These are phyloP conservation scores for Psix sp. DNA, from an alignment of 1,140 invertebrate genomes.

Conservation along the genomic window DNA sequence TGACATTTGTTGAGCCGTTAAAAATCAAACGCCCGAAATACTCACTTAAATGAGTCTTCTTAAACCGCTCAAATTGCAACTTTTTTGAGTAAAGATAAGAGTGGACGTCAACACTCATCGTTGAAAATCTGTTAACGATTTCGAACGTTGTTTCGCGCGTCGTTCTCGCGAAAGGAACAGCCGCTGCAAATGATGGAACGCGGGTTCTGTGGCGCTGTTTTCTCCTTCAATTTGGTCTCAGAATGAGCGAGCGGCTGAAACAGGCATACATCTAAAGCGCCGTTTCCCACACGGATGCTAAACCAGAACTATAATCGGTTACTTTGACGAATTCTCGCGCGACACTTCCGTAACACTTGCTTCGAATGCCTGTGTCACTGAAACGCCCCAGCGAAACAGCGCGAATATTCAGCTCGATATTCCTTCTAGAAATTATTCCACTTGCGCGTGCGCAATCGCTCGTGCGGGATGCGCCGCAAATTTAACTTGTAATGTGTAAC, in stretches of 20 bases:
- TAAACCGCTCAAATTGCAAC: constrained; percentile 56
- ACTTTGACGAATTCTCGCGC: neutral
- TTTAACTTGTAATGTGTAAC: too few relatives aligned
- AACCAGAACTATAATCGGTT: neutral
- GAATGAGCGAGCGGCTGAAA: neutral
- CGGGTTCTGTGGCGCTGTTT: too few relatives aligned
- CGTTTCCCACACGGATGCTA: neutral
- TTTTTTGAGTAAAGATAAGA: constrained; percentile 43
- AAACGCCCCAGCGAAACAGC: neutral
- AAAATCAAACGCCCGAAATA: too few relatives aligned
- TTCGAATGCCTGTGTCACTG: constrained; percentile 23
- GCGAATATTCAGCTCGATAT: constrained; percentile 36
- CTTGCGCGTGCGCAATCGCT: constrained; percentile 25
- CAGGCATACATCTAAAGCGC: neutral
- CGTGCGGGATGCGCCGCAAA: neutral
- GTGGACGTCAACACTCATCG: constrained; percentile 59
- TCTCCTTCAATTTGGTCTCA: neutral
- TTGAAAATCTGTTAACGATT: constrained; percentile 25
- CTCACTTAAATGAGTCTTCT: constrained; percentile 67
- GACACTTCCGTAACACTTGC: constrained; percentile 28
- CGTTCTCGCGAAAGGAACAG: too few relatives aligned
- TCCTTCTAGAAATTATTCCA: constrained; percentile 39
- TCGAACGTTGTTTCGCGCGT: neutral
- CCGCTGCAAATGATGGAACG: too few relatives aligned
- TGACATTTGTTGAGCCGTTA: too few relatives aligned